These are phyloP conservation scores for Tetragonula carbonaria DNA, from an alignment of 2,888 invertebrate genomes.

Conservation along the genomic window DNA sequence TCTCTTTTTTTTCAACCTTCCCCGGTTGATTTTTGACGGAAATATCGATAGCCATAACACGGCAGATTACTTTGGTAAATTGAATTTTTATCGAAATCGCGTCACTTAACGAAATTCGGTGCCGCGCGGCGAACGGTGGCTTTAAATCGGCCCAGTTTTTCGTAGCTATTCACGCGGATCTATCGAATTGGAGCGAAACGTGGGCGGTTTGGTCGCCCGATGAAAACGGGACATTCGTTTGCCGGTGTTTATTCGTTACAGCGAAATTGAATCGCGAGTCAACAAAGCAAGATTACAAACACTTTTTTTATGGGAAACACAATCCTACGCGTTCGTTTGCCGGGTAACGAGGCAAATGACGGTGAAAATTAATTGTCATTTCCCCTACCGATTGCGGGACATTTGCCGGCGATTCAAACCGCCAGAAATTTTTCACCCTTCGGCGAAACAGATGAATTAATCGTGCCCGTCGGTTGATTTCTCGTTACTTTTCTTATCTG, in stretches of 20 bases:
- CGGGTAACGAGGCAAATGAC: slow-evolving; percentile 44
- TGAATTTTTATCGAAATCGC: slow-evolving; percentile 48
- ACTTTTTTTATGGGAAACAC: slow-evolving; percentile 70
- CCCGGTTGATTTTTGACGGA: slow-evolving; percentile 23
- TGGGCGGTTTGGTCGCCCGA: neutral
- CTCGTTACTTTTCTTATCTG: neutral
- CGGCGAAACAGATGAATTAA: slow-evolving; percentile 4
- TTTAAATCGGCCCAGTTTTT: slow-evolving; percentile 52
- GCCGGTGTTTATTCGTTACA: slow-evolving; percentile 74
- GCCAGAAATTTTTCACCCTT: slow-evolving; percentile 2
- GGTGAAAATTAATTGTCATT: slow-evolving; percentile 61
- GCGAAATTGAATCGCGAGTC: slow-evolving; percentile 79
- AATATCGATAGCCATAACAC: slow-evolving; percentile 11
- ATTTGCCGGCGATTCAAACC: slow-evolving; percentile 21
- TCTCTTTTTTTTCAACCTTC: too few species aligned
- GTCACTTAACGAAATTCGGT: slow-evolving; percentile 45
- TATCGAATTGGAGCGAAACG: slow-evolving; percentile 43
- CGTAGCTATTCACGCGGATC: slow-evolving; percentile 55
- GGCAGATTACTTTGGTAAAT: slow-evolving; percentile 42
- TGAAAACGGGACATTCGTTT: slow-evolving; percentile 45
- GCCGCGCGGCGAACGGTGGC: slow-evolving; percentile 14
- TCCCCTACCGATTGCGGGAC: slow-evolving; percentile 11
- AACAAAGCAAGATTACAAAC: slow-evolving; percentile 77
- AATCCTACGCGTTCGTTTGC: slow-evolving; percentile 54
- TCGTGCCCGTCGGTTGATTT: neutral